Conservation (phyloP, 2,888 invertebrate species). For the Xanthia icteritia region DNA sequence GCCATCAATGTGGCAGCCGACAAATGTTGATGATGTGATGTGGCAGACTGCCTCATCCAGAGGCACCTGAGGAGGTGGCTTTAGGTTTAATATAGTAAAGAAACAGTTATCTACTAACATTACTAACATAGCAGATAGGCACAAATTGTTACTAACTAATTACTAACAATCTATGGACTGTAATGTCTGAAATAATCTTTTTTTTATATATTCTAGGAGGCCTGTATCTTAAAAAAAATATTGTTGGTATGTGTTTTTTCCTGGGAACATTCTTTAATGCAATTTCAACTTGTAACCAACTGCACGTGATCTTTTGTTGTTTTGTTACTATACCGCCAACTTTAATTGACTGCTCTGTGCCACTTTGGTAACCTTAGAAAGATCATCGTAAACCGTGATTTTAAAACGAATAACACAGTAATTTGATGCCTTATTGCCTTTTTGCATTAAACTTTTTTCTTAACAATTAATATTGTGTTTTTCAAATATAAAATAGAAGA, state of each 20-base stretch:
- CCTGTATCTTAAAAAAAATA: not conserved
- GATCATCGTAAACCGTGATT: not conserved
- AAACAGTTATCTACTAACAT: no score
- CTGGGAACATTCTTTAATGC: not conserved
- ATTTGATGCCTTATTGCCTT: not conserved
- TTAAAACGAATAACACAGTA: not conserved
- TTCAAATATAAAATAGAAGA: not conserved
- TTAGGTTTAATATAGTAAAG: no score
- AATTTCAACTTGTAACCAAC: conserved; percentile 26
- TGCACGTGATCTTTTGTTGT: conserved; percentile 8
- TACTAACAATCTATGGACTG: no score
- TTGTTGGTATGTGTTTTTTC: not conserved
- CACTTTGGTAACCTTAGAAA: not conserved
- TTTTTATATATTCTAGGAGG: no score
- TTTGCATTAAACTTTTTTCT: no score
- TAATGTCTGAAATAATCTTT: no score
- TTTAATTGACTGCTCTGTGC: not conserved
- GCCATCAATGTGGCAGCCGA: no score
- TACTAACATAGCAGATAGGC: no score
- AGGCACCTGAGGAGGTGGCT: no score
- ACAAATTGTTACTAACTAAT: no score
- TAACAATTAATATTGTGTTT: not conserved
- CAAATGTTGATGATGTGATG: no score
- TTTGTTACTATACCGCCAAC: conserved; percentile 20
- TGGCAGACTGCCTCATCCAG: no score